Evolutionary conservation across 2,888 invertebrate species (phyloP).

Genomic region (Aromia moschata): DNA sequence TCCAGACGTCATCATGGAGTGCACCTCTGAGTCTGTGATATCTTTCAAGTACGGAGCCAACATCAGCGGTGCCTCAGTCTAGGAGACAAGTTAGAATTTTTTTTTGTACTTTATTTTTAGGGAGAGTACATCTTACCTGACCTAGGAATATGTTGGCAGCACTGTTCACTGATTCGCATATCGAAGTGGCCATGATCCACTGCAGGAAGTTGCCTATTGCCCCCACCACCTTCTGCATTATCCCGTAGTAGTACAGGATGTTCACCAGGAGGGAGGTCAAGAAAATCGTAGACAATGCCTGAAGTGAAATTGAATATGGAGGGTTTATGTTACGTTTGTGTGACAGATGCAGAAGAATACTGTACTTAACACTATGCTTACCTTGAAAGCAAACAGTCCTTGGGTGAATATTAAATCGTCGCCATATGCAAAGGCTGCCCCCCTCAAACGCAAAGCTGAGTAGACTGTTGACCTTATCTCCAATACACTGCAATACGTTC

Average conservation of each 20-base stretch:
- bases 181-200: constrained; percentile 81
- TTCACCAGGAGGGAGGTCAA: constrained; percentile 94
- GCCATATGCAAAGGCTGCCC: constrained; percentile 86
- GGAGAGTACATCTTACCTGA: constrained; percentile 69
- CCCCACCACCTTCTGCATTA: constrained; percentile 85
- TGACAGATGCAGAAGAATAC: too few species aligned
- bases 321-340: too few species aligned
- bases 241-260: constrained; percentile 87
- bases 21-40: constrained; percentile 91
- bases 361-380: too few species aligned
- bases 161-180: constrained; percentile 92
- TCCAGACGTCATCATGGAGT: constrained; percentile 92
- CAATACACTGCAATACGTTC: constrained; percentile 72
- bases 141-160: constrained; percentile 96
- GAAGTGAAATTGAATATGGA: constrained; percentile 30
- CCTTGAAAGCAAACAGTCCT: constrained; percentile 87
- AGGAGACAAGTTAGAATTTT: constrained; percentile 43
- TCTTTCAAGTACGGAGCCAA: constrained; percentile 86
- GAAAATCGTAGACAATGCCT: constrained; percentile 89
- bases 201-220: constrained; percentile 84
- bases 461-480: constrained; percentile 76
- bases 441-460: constrained; percentile 82
- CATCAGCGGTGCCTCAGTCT: constrained; percentile 91
- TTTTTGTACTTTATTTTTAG: background rate
- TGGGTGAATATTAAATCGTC: constrained; percentile 67